Base-by-base conservation (phyloP, 30 jellyfish, hydroid and myxozoan genomes). In the Calvadosia cruxmelitensis region DNA sequence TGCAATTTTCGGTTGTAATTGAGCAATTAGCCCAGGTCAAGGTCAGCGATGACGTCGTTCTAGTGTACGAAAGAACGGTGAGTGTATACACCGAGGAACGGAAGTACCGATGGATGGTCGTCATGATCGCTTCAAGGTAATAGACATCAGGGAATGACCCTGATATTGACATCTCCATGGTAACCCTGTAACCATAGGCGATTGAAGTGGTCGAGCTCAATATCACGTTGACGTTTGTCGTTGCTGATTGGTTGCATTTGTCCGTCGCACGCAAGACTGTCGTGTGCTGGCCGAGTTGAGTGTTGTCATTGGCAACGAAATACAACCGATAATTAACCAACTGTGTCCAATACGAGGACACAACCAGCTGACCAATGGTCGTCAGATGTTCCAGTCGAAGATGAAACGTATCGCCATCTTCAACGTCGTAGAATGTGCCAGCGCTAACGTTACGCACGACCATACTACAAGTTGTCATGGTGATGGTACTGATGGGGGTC, bases 401-500 rank as follows among this genome's bases (percentile, higher is more conserved):
- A 48, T 71, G 80, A 0, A 74, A 12, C 7, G 95, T 81, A 31
- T 63, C 70, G 29, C 97, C 97, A 50, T 80, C 97, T 33, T 81
- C 97, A 16, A 34, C 62, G 51, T 81, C 95, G 68, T 53, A 88
- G 53, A 88, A 88, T 10, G 84, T 68, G 49, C 80, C 93, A 0
- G 64, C 83, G 1, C 93, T 84, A 28, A 88, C 42, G 23, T 64
- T 34, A 34, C 75, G 80, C 16, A 12, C 66, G 27, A 82, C 68
- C n/a, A 24, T 29, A 7, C 57, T 63, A 62, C 98, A 89, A 2
- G 78, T 49, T 15, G 83, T 36, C 2, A 74, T 63, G 63, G 70
- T 73, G 24, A 81, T 42, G 3, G 50, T 52, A 27, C 92, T 73
- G 1, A 81, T 50, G 36, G 3, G 23, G 3, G 68, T 62, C 50